A percentile compares a stretch with the other conserved stretches of the same genome.
Evolutionary conservation across 2,797 vertebrate genomes (phyloP).

Genomic region (Sebastes minor): DNA sequence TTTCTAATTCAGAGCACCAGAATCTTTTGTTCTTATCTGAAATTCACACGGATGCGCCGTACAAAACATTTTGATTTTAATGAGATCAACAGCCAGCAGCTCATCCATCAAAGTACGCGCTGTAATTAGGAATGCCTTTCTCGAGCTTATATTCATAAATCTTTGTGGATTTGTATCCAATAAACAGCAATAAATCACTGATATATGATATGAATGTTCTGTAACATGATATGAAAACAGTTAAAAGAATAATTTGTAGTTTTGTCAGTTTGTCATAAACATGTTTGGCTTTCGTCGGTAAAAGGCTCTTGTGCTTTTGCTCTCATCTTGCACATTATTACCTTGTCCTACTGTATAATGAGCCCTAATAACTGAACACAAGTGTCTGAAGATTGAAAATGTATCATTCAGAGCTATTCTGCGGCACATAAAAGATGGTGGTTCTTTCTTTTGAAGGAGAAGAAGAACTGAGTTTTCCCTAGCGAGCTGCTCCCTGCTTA

Average conservation of each 20-base stretch:
- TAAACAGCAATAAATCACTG: background rate
- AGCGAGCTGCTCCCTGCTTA: slow-evolving; percentile 38
- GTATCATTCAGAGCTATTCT: slow-evolving; percentile 15
- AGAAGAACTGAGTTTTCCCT: slow-evolving; percentile 24
- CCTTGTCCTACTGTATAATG: background rate
- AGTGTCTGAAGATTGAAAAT: background rate
- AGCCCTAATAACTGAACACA: slow-evolving; percentile 6
- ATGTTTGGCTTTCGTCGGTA: background rate
- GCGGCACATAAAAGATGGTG: slow-evolving; percentile 11
- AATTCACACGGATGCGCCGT: slow-evolving; percentile 19
- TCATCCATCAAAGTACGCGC: slow-evolving; percentile 44
- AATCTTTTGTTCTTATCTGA: slow-evolving; percentile 3
- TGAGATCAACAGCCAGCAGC: slow-evolving; percentile 24
- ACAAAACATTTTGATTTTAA: slow-evolving; percentile 8
- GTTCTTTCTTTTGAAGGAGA: slow-evolving; percentile 26
- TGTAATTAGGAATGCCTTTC: slow-evolving; percentile 44
- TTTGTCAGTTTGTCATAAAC: background rate
- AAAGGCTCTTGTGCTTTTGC: background rate
- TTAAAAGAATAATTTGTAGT: background rate
- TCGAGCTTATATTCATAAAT: slow-evolving; percentile 5
- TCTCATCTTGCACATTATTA: slow-evolving; percentile 5
- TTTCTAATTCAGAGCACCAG: background rate
- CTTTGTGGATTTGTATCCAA: background rate
- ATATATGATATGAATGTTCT: background rate
- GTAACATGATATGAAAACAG: background rate